Conservation (phyloP, 2,797 vertebrate species). For the Melanotaenia trifasciata region DNA sequence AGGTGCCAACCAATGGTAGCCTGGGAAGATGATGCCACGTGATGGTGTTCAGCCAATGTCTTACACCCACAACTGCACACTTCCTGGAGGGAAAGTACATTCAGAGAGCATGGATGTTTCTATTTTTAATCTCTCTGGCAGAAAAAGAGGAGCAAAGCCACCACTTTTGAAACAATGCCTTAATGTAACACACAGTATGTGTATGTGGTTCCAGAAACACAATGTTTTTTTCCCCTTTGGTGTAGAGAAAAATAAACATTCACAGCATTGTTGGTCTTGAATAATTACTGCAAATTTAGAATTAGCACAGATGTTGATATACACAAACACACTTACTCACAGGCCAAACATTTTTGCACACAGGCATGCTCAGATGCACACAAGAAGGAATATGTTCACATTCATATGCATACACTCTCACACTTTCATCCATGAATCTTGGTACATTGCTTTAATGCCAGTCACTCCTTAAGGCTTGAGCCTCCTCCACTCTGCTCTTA, state of each 20-base stretch:
- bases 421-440: constrained; percentile 37
- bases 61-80: constrained; percentile 67
- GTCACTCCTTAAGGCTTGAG: constrained; percentile 72
- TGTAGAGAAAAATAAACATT: constrained; percentile 16
- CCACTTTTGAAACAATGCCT: constrained; percentile 75
- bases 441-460: constrained; percentile 77
- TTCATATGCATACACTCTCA: constrained; percentile 40
- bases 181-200: constrained; percentile 59
- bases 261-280: constrained; percentile 5
- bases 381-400: constrained; percentile 49
- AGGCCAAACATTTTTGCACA: constrained; percentile 13
- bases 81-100: constrained; percentile 84
- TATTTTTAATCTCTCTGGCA: constrained; percentile 83
- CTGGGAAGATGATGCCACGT: constrained; percentile 65
- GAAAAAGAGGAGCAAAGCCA: constrained; percentile 74
- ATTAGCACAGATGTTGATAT: constrained; percentile 19
- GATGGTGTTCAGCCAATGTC: constrained; percentile 72
- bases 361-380: constrained; percentile 35
- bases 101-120: constrained; percentile 80
- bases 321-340: constrained; percentile 13
- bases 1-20: constrained; percentile 80
- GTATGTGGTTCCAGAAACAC: constrained; percentile 22
- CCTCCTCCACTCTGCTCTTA: constrained; percentile 76
- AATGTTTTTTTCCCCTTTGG: constrained; percentile 9
- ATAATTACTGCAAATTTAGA: constrained; percentile 29